phyloP scores from a whole-genome alignment of 2,888 invertebrate genomes.

The Apodemia duryi region DNA sequence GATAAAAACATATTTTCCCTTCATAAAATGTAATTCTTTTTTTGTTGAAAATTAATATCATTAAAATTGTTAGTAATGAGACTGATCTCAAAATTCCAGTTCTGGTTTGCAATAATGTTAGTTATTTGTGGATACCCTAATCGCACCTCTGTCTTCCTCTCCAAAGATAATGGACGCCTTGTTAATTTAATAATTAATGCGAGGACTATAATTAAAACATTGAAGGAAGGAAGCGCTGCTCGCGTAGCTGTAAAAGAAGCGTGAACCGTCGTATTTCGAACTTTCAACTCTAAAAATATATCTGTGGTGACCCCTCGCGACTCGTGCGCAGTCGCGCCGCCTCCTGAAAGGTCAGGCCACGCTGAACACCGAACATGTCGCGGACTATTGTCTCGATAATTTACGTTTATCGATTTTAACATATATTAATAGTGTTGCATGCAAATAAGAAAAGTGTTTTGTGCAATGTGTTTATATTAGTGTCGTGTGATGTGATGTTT shows the following conservation, averaged over 20 bases:
- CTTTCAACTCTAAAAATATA: constrained; percentile 81
- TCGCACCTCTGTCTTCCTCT: too few species aligned
- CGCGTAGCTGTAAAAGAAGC: constrained; percentile 33
- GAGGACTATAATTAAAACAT: not conserved
- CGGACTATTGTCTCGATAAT: constrained; percentile 34
- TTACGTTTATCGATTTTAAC: constrained; percentile 25
- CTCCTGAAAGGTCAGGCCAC: constrained; percentile 75
- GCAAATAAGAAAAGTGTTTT: not conserved
- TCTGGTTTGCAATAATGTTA: too few species aligned
- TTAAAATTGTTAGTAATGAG: too few species aligned
- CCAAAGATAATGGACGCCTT: not conserved
- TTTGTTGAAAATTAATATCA: too few species aligned
- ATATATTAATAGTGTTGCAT: constrained; percentile 6
- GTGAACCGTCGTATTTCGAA: constrained; percentile 74
- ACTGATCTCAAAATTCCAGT: too few species aligned
- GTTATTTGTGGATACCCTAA: too few species aligned
- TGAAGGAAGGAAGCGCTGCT: constrained; percentile 41
- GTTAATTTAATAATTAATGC: not conserved
- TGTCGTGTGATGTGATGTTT: not conserved
- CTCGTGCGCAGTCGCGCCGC: constrained; percentile 68
- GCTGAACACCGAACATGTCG: constrained; percentile 46
- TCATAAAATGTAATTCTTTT: too few species aligned
- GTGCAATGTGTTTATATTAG: constrained; percentile 9
- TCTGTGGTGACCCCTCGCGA: constrained; percentile 72
- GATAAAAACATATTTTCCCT: too few species aligned